These are phyloP conservation scores for Rafetus swinhoei DNA, from an alignment of 2,113 vertebrate genomes.

Conservation along the genomic window DNA sequence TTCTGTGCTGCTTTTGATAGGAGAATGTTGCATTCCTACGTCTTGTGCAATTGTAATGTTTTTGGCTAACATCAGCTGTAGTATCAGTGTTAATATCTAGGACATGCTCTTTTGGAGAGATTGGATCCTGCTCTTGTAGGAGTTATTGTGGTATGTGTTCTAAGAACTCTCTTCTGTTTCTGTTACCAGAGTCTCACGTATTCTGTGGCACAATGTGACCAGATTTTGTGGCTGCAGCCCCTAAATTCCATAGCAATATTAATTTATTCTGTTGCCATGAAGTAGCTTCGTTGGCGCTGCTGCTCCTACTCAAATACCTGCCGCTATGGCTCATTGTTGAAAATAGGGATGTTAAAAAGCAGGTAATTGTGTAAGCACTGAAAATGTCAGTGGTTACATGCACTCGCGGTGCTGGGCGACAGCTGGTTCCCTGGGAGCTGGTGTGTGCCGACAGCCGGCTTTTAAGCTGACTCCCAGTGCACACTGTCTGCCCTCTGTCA, in stretches of 20 bases:
- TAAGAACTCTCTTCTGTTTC: not conserved
- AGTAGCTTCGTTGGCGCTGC: not conserved
- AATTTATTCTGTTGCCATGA: not conserved
- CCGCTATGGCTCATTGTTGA: not conserved
- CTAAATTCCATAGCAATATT: not conserved
- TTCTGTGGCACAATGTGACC: accelerated
- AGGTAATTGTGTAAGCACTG: too few species aligned
- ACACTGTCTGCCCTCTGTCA: too few species aligned
- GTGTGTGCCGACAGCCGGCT: too few species aligned
- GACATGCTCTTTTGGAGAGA: conserved; percentile 54
- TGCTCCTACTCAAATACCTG: not conserved
- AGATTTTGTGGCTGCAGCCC: not conserved
- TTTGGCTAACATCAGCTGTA: conserved; percentile 56
- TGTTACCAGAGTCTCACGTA: not conserved
- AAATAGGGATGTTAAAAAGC: not conserved
- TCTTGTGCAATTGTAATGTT: conserved; percentile 57
- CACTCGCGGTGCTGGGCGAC: too few species aligned
- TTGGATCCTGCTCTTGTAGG: conserved; percentile 52
- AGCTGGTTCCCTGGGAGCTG: too few species aligned
- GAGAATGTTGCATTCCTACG: conserved; percentile 56
- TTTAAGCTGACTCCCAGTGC: too few species aligned
- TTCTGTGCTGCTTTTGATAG: conserved; percentile 48
- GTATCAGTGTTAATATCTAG: conserved; percentile 56
- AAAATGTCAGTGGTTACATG: too few species aligned
- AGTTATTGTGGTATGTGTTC: conserved; percentile 19